Percentiles rank a stretch among this genome's conserved stretches.
Evolutionary conservation across 2,888 invertebrate species (phyloP).

Genomic region (Gastrophysa polygoni): DNA sequence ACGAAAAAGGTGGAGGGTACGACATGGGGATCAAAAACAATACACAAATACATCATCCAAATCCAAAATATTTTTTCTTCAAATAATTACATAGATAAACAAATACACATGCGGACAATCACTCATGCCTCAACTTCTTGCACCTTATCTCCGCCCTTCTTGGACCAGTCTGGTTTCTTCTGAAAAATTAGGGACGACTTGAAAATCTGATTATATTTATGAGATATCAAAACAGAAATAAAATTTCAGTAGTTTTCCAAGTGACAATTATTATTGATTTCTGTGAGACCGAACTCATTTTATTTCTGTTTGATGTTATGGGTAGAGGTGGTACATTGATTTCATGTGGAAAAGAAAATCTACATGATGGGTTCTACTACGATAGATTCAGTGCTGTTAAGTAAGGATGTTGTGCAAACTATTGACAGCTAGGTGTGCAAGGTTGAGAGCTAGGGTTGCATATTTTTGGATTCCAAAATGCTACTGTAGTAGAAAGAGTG

Average conservation of each 20-base stretch:
- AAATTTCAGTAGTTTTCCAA: not conserved
- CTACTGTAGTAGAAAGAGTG: no score
- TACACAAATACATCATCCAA: constrained; percentile 29
- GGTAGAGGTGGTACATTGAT: no score
- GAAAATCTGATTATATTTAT: constrained; percentile 18
- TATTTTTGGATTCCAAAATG: no score
- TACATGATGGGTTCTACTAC: no score
- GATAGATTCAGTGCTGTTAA: no score
- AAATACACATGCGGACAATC: constrained; percentile 39
- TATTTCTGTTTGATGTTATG: no score
- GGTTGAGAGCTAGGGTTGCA: no score
- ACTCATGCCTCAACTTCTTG: constrained; percentile 83
- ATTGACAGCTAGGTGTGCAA: no score
- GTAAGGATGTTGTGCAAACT: no score
- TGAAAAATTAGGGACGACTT: constrained; percentile 62
- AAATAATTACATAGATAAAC: constrained; percentile 38
- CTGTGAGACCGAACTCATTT: no score
- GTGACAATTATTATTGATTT: no score
- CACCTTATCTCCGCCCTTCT: constrained; percentile 88
- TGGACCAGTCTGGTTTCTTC: constrained; percentile 96
- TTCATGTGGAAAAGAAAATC: no score
- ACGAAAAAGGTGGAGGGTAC: not conserved
- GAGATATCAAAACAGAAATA: constrained; percentile 1
- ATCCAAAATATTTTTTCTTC: constrained; percentile 36
- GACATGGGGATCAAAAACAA: constrained; percentile 18